Conservation (phyloP, 1,140 invertebrate species). For the Drosophila kohkoa region DNA sequence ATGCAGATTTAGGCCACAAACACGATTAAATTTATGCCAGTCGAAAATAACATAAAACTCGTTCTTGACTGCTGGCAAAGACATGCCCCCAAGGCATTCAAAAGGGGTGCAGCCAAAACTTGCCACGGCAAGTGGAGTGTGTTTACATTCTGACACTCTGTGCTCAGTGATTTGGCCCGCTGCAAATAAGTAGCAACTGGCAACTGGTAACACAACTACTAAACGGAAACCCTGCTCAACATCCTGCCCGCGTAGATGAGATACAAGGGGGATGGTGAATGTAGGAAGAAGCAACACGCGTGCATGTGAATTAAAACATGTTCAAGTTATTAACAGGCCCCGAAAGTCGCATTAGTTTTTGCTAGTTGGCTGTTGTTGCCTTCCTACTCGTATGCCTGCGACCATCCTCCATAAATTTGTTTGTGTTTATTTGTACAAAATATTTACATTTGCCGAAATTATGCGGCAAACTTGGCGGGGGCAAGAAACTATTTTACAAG, state of each 20-base stretch:
- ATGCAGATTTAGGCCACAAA: conserved; percentile 41
- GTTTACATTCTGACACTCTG: conserved; percentile 37
- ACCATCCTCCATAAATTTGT: conserved; percentile 16
- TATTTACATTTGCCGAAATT: conserved; percentile 76
- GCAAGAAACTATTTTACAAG: conserved; percentile 70
- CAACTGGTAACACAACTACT: conserved; percentile 11
- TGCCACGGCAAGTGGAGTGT: conserved; percentile 7
- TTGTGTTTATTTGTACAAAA: conserved; percentile 66
- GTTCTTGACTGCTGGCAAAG: conserved; percentile 47
- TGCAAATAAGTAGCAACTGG: conserved; percentile 32
- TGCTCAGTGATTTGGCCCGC: conserved; percentile 50
- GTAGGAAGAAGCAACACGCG: conserved; percentile 13
- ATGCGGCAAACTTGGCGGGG: conserved; percentile 63
- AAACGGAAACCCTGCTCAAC: conserved; percentile 29
- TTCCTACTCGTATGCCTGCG: conserved; percentile 27
- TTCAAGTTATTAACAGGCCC: conserved; percentile 78
- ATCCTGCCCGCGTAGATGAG: not conserved
- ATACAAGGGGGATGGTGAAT: not conserved
- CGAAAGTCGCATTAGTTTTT: conserved; percentile 76
- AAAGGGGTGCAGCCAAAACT: conserved; percentile 26
- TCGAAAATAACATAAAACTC: conserved; percentile 54
- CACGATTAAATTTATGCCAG: conserved; percentile 71
- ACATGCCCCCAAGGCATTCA: conserved; percentile 36
- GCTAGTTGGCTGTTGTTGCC: conserved; percentile 40
- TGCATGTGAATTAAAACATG: conserved; percentile 79